These are phyloP conservation scores for Mus musculus DNA, from an alignment of 2,113 vertebrate species.

Conservation along the genomic window GRCm39 chr9:75316001-75316500, in stretches of 20 bases:
- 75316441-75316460: background rate
- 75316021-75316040: background rate
- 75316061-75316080: constrained; percentile 27
- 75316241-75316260: background rate
- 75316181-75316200: constrained; percentile 17
- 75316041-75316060: background rate
- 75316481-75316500: background rate
- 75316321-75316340: background rate
- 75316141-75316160: background rate
- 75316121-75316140: background rate
- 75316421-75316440: background rate
- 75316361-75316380: background rate
- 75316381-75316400: constrained; percentile 47
- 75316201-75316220: background rate
- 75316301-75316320: background rate
- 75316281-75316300: background rate
- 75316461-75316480: background rate
- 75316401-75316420: background rate
- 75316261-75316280: background rate
- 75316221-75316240: background rate
- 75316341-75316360: background rate
- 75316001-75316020: constrained; percentile 5
- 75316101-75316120: background rate
- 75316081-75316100: background rate
- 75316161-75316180: background rate